phyloP scores from a whole-genome alignment of 2,888 invertebrate genomes.

The Notodonta dromedarius region DNA sequence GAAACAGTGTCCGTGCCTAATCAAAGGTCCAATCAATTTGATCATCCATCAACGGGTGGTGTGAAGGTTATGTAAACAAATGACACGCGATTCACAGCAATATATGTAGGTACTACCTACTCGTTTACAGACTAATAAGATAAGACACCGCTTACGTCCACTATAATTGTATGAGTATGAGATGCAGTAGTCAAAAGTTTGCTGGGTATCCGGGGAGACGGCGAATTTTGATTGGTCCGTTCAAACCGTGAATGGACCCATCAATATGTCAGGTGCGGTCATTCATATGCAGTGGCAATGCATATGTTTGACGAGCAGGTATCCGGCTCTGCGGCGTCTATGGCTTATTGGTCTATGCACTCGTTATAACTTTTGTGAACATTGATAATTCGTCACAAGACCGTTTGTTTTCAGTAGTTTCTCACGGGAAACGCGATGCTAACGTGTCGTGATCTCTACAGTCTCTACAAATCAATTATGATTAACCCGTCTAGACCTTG shows the following conservation, averaged over 20 bases:
- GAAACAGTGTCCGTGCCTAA: conserved; percentile 21
- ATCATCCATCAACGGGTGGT: conserved; percentile 37
- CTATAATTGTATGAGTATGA: too few species aligned
- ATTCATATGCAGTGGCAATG: too few species aligned
- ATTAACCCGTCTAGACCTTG: conserved; percentile 40
- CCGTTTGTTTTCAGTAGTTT: conserved; percentile 3
- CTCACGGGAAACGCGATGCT: conserved; percentile 9
- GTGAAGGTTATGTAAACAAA: conserved; percentile 36
- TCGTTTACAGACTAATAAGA: too few species aligned
- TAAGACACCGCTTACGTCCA: too few species aligned
- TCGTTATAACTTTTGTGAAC: conserved; percentile 10
- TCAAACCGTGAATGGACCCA: too few species aligned
- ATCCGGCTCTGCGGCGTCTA: too few species aligned
- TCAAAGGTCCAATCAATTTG: conserved; percentile 54
- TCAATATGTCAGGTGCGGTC: too few species aligned
- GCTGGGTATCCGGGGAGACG: too few species aligned
- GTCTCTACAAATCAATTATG: conserved; percentile 27
- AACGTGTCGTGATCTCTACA: conserved; percentile 27
- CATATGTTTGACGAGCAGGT: too few species aligned
- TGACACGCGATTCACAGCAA: conserved; percentile 10
- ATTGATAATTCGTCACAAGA: conserved; percentile 7
- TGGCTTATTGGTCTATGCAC: too few species aligned
- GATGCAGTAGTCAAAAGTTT: too few species aligned
- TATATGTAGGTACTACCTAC: not conserved
- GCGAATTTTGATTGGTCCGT: too few species aligned